phyloP scores from a whole-genome alignment of 2,888 invertebrate species.

The Torymus texanus region DNA sequence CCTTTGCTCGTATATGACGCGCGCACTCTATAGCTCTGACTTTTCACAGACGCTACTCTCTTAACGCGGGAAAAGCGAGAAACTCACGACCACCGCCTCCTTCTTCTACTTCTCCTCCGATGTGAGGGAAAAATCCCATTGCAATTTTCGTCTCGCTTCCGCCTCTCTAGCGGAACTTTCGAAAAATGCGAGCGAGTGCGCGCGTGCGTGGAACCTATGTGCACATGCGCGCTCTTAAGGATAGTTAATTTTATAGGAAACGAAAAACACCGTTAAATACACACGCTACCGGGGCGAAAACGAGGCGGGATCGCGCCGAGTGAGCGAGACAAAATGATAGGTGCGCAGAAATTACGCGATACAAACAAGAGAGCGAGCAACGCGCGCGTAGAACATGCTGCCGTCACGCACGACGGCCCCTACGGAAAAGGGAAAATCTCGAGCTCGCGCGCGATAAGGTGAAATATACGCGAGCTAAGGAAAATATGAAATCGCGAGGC shows the following conservation, averaged over 20 bases:
- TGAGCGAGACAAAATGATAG: conserved; percentile 17
- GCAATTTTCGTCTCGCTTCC: conserved; percentile 34
- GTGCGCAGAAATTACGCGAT: background rate
- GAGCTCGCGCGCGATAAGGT: conserved; percentile 14
- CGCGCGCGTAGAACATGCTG: conserved; percentile 16
- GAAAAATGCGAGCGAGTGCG: background rate
- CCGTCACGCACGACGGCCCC: conserved; percentile 37
- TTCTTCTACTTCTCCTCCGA: no score
- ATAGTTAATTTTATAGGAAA: conserved; percentile 31
- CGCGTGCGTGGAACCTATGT: no score
- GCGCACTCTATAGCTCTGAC: background rate
- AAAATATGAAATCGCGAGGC: conserved; percentile 48
- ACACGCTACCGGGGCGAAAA: conserved; percentile 38
- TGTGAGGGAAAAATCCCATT: background rate
- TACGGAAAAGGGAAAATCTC: conserved; percentile 46
- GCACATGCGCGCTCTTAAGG: background rate
- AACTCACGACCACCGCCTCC: no score
- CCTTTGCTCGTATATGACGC: background rate
- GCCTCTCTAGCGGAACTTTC: conserved; percentile 33
- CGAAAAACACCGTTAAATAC: conserved; percentile 29
- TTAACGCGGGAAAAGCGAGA: background rate
- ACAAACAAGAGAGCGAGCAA: background rate
- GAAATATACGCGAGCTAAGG: conserved; percentile 4
- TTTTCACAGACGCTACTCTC: background rate
- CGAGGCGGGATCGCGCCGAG: conserved; percentile 22